Evolutionary conservation across 2,797 vertebrate genomes (phyloP).

Genomic region (Gorsachius magnificus): DNA sequence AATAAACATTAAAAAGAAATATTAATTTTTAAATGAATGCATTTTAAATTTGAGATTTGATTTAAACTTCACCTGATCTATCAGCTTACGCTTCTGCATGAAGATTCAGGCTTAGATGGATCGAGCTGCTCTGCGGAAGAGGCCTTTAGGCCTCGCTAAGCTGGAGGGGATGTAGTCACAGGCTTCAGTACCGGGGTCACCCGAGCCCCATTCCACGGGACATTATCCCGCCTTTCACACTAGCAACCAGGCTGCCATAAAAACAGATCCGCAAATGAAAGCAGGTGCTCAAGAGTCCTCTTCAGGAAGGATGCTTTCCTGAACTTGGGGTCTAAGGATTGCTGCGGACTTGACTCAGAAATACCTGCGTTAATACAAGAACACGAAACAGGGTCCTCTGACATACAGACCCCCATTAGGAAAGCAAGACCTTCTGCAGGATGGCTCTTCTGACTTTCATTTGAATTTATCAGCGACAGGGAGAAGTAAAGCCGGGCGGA

Average conservation of each 20-base stretch:
- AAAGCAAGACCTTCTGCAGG: background rate
- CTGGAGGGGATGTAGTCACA: background rate
- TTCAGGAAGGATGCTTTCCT: background rate
- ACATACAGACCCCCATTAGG: background rate
- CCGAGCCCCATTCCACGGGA: background rate
- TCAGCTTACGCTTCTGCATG: background rate
- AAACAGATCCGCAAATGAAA: background rate
- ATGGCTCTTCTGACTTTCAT: background rate
- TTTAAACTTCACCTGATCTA: background rate
- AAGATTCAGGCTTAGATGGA: background rate
- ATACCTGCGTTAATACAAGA: background rate
- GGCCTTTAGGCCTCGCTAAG: background rate
- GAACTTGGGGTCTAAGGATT: background rate
- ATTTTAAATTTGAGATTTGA: background rate
- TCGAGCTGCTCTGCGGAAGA: background rate
- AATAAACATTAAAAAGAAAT: background rate
- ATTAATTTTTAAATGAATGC: background rate
- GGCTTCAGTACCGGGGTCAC: background rate
- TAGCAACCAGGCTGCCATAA: background rate
- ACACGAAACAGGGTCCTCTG: background rate
- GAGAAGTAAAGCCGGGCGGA: background rate
- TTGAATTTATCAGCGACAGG: accelerated
- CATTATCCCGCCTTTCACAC: background rate
- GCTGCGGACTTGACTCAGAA: background rate
- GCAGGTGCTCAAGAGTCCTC: background rate